These are phyloP conservation scores for Catostylus mosaicus DNA, from an alignment of 30 jellyfish, hydroid and myxozoan genomes.

Conservation along the genomic window DNA sequence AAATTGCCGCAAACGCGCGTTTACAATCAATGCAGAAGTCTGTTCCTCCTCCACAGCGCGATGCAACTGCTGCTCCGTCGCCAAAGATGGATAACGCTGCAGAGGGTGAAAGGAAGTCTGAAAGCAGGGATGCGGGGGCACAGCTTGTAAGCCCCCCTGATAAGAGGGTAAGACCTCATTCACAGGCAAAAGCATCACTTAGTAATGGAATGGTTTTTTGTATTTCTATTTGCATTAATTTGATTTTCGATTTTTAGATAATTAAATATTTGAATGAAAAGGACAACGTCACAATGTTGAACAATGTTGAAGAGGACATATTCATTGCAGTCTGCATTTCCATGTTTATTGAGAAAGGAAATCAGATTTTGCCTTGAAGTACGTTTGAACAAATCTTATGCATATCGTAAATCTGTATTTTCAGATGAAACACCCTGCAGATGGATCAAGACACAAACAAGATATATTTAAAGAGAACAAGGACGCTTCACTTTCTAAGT, in stretches of 20 bases:
- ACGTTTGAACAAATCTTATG: too few relatives aligned
- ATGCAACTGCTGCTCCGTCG: constrained; percentile 4
- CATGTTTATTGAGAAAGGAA: too few relatives aligned
- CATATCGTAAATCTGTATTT: neutral
- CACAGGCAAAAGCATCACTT: neutral
- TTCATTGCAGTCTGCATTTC: too few relatives aligned
- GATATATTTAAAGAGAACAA: constrained; percentile 26
- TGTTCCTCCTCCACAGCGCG: neutral
- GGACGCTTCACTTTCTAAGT: constrained; percentile 20
- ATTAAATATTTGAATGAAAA: too few relatives aligned
- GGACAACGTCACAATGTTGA: too few relatives aligned
- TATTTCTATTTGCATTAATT: too few relatives aligned
- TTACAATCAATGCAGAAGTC: neutral
- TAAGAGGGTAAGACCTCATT: neutral
- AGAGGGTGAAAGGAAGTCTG: neutral
- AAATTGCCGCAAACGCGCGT: neutral
- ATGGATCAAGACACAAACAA: constrained; percentile 10
- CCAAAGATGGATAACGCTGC: neutral
- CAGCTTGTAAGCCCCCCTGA: neutral
- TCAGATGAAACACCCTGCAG: constrained; percentile 37
- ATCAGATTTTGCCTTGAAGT: too few relatives aligned
- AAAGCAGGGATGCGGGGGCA: constrained; percentile 1
- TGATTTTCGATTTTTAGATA: too few relatives aligned
- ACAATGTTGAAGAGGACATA: too few relatives aligned
- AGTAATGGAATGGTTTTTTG: neutral